These are phyloP conservation scores for Varanus komodoensis DNA, from an alignment of 2,113 vertebrate genomes.

Conservation along the genomic window DNA sequence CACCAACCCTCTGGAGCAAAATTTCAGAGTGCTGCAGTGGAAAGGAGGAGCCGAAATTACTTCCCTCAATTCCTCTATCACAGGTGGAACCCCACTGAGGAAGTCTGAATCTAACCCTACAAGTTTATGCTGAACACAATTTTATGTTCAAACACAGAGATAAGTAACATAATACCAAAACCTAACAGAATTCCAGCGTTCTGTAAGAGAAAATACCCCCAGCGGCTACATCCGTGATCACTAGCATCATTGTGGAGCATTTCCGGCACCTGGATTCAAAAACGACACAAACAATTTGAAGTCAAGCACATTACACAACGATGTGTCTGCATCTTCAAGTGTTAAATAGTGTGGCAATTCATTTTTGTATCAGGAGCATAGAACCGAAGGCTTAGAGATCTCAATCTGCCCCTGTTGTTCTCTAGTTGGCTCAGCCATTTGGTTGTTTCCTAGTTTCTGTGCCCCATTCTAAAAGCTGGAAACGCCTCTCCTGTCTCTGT, in stretches of 20 bases:
- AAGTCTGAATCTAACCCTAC: constrained; percentile 57
- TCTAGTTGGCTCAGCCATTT: too few relatives aligned
- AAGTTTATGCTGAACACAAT: constrained; percentile 91
- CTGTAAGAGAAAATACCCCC: constrained; percentile 95
- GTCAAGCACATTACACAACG: neutral
- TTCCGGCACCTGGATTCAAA: constrained; percentile 88
- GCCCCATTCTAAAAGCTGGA: too few relatives aligned
- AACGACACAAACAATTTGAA: constrained; percentile 3
- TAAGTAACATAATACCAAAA: constrained; percentile 95
- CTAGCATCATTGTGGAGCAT: constrained; percentile 97
- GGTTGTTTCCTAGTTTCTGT: too few relatives aligned
- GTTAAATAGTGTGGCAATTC: neutral
- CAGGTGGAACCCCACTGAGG: neutral
- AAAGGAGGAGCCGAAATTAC: neutral
- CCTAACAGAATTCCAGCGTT: constrained; percentile 96
- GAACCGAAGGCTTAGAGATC: too few relatives aligned
- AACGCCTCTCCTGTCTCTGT: too few relatives aligned
- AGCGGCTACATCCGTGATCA: constrained; percentile 95
- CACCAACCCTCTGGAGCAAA: neutral
- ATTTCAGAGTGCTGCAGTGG: neutral
- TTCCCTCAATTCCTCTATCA: neutral
- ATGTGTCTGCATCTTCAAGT: neutral
- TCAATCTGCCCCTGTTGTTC: too few relatives aligned
- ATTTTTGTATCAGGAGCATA: neutral
- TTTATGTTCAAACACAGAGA: constrained; percentile 94